These are phyloP conservation scores for Neosalanx taihuensis DNA, from an alignment of 2,797 vertebrate genomes.

Conservation along the genomic window DNA sequence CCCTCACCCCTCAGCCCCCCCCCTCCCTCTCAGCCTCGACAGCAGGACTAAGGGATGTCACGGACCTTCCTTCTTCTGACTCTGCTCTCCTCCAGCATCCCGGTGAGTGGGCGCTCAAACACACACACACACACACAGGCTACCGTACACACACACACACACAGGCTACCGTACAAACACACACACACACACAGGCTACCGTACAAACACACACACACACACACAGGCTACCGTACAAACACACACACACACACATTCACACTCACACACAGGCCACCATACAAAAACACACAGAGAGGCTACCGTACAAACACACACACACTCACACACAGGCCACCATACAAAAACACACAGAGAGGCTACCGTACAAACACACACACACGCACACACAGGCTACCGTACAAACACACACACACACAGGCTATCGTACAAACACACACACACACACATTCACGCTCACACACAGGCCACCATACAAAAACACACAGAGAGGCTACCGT, in stretches of 20 bases:
- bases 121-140: not conserved
- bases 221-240: not conserved
- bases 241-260: not conserved
- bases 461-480: too few relatives aligned
- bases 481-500: conserved; percentile 1
- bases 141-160: conserved; percentile 1
- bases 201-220: conserved; percentile 1
- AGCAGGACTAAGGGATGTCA: conserved; percentile 81
- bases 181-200: conserved; percentile 7
- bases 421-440: too few relatives aligned
- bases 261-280: not conserved
- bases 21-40: conserved; percentile 51
- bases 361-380: too few relatives aligned
- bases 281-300: too few relatives aligned
- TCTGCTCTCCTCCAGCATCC: conserved; percentile 69
- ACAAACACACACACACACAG: too few relatives aligned
- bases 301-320: too few relatives aligned
- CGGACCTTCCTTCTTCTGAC: conserved; percentile 69
- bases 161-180: too few relatives aligned
- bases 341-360: too few relatives aligned
- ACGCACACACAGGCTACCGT: too few relatives aligned
- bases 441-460: not conserved
- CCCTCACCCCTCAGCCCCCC: conserved; percentile 55
- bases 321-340: too few relatives aligned
- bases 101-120: conserved; percentile 58